Evolutionary conservation across 2,797 vertebrate genomes (phyloP), one percentile per base, ranked within the genome.

Genomic region (Novumbra hubbsi): DNA sequence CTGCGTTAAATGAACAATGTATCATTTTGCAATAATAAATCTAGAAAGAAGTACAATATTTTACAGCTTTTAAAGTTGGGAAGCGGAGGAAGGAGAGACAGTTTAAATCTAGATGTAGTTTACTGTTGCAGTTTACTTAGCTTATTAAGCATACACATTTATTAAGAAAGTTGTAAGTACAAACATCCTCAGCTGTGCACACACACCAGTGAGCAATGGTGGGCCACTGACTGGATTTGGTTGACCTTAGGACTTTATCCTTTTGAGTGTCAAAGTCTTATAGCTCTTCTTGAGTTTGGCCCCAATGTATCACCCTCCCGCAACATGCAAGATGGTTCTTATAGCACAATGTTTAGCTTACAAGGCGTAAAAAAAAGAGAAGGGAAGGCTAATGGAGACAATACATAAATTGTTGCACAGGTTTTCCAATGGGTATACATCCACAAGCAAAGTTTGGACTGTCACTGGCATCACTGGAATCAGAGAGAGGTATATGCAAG

Each of bases 351-450:
- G 71, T 78, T 73, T 72, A 52, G 48, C 81, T 70, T 76, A 65
- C 62, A 64, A 70, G 73, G 52, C 76, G 73, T 70, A 82, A 72
- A 70, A 71, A 86, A 83, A 88, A 87, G 87, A 86, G 85, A 83
- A 88, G 41, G 41, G 28, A 16, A 88, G 88, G 86, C 84, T 60
- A n/a, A 86, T 85, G 88, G 80, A 83, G 88, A 90, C 79, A 84
- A 87, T 80, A 83, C 82, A 83, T 78, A 83, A 83, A 89, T 88
- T 86, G 81, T 88, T 81, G 88, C 84, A 88, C 80, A 83, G 76
- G 80, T 81, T 82, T 85, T 88, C 79, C 78, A 62, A 38, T 70
- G 74, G 76, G 76, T 83, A 82, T 76, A 84, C 88, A 89, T 86
- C 88, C 86, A 90, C 84, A 87, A 69, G 49, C n/a, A 24, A 75